Evolutionary conservation across 2,888 invertebrate genomes (phyloP), one percentile per base, ranked within the genome.

Genomic region (Cryptocephalus moraei): DNA sequence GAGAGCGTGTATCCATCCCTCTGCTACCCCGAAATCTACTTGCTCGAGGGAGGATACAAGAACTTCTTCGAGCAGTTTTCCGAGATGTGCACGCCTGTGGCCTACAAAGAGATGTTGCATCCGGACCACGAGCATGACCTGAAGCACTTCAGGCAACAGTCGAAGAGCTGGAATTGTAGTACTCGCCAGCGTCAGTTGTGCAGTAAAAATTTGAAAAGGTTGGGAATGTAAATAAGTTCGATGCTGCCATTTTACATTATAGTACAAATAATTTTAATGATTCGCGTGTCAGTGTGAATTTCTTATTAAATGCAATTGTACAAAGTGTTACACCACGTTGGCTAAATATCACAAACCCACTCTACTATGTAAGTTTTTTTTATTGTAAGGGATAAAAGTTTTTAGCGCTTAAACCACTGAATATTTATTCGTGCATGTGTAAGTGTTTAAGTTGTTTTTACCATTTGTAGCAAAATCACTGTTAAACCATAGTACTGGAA

Each of bases 11-110:
- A 95, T 70, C 97, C 97, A 0, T 73, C 79, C 0, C 75, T 97
- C 0, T 76, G 86, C 64, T 93, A 89, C 74, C 96, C 96, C 0
- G 97, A 97, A 70, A 74, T 94, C 2, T 99, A 99, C 71, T 74
- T 99, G 1, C 76, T 99, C 22, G 87, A 92, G 63, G 91, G 91
- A 1, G 93, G 92, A 38, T 93, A 93, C 72, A 85, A 89, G 63
- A 77, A 78, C 32, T 95, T 97, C 74, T 92, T 78, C 68, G 76
- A 80, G 56, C 71, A 75, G 1, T 80, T 82, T 62, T 72, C 81
- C 22, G 73, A 77, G 0, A 72, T 88, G 42, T 87, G 91, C 63
- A 80, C 77, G 33, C 91, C 91, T 0, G 72, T 77, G 41, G 75
- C 77, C 0, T 92, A 96, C 69, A 79, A 82, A 34, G 84, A 87